A percentile compares a stretch with the other conserved stretches of the same genome.
Conservation (phyloP, 2,888 invertebrate species). For the Morpho deidamia region DNA sequence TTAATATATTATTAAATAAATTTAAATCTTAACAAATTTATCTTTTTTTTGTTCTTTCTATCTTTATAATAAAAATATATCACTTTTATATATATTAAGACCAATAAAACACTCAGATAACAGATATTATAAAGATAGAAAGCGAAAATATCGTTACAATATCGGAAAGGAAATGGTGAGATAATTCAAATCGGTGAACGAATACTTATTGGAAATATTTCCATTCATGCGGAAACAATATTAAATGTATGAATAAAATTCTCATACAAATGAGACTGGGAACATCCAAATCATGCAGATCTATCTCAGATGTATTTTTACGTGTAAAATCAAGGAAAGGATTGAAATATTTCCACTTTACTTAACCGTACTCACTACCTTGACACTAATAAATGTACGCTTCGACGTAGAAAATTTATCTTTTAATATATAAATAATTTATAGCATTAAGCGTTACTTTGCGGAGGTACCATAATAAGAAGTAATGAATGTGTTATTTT, state of each 20-base stretch:
- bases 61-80: too few species aligned
- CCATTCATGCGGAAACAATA: constrained; percentile 59
- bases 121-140: background rate
- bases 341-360: background rate
- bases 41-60: too few species aligned
- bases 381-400: too few species aligned
- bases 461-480: too few species aligned
- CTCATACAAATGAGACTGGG: constrained; percentile 33
- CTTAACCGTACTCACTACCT: background rate
- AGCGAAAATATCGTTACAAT: constrained; percentile 5
- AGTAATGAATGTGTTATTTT: too few species aligned
- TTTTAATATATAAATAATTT: too few species aligned
- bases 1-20: too few species aligned
- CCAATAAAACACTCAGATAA: constrained; percentile 10
- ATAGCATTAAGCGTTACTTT: too few species aligned
- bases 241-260: constrained; percentile 61
- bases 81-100: background rate
- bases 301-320: constrained; percentile 2
- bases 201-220: constrained; percentile 66
- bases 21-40: too few species aligned
- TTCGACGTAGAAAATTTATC: too few species aligned
- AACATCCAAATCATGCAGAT: constrained; percentile 8
- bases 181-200: constrained; percentile 40
- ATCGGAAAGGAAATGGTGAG: constrained; percentile 36
- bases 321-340: constrained; percentile 1